Evolutionary conservation across 1,140 invertebrate species (phyloP), one percentile per base, ranked within the genome.

Genomic region (Trinorchestia longiramus): DNA sequence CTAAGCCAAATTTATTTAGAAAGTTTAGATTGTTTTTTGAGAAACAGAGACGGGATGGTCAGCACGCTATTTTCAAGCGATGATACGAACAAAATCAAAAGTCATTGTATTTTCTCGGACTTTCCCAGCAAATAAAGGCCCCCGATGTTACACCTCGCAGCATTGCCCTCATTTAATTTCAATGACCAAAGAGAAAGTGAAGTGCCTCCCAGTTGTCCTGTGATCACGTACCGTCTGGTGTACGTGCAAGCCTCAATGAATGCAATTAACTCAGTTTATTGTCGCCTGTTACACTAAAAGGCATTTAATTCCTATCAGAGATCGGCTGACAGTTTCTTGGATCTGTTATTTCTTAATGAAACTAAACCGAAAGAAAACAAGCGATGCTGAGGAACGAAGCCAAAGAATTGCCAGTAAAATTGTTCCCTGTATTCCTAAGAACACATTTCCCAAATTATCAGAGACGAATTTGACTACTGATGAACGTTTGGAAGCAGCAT

Each of bases 181-280:
- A 91, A 91, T 91, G 88, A 91, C 88, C 88, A 44, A 91, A 42
- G 88, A 91, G 88, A 91, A 91, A 91, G 88, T 91, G 88, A 91
- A 91, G 88, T 28, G 41, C 43, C 41, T 91, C 88, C 88, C 43
- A 8, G 43, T 91, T 94, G 92, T 94, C 92, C 43, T 43, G 44
- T 6, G 92, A 94, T 94, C 92, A 94, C 92, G 92, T 94, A 44
- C 44, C 15, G 43, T 19, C 43, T 43, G 0, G 92, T 43, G 92
- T 94, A n/a, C 92, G 92, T 94, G 43, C 92, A 44, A n/a, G 44
- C 92, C 92, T 45, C 44, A 94, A 94, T 94, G 92, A 94, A 94
- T 43, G 44, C 44, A 45, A 94, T 94, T 40, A 45, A 45, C 43
- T 90, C 88, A 17, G 8, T 90, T 90, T 90, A 41, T 42, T 90